phyloP scores from a whole-genome alignment of 1,140 invertebrate species.

The Musca vetustissima region DNA sequence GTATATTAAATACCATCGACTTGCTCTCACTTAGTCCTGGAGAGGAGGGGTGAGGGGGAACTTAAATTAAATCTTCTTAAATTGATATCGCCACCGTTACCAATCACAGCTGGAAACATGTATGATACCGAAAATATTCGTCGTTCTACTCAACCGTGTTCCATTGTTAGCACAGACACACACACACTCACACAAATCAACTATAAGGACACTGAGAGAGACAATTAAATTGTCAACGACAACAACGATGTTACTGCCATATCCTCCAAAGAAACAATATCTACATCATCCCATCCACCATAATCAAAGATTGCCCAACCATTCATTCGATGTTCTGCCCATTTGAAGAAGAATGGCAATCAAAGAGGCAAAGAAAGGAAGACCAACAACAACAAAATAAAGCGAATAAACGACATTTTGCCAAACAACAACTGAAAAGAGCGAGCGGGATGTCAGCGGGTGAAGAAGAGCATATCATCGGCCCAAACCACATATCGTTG shows the following conservation, averaged over 20 bases:
- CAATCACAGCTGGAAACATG: conserved; percentile 12
- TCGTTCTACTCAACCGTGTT: background rate
- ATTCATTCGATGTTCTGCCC: too few species aligned
- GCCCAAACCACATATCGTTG: conserved; percentile 15
- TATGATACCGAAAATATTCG: background rate
- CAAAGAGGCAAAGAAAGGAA: background rate
- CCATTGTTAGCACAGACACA: conserved; percentile 10
- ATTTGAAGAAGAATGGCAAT: too few species aligned
- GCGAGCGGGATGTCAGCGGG: background rate
- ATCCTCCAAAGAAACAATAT: background rate
- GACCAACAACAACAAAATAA: conserved; percentile 2
- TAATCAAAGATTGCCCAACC: too few species aligned
- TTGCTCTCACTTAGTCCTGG: too few species aligned
- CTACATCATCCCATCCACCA: too few species aligned
- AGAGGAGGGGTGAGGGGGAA: background rate
- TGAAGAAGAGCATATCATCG: conserved; percentile 20
- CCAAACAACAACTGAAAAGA: too few species aligned
- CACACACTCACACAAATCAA: background rate
- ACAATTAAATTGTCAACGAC: conserved; percentile 30
- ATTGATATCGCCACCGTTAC: conserved; percentile 8
- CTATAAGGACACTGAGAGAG: background rate
- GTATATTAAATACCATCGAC: too few species aligned
- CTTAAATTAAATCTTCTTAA: conserved; percentile 12
- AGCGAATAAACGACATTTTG: background rate
- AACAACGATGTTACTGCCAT: conserved; percentile 8